Evolutionary conservation across 2,113 vertebrate species (phyloP).

Genomic region (Thunnus maccoyii): DNA sequence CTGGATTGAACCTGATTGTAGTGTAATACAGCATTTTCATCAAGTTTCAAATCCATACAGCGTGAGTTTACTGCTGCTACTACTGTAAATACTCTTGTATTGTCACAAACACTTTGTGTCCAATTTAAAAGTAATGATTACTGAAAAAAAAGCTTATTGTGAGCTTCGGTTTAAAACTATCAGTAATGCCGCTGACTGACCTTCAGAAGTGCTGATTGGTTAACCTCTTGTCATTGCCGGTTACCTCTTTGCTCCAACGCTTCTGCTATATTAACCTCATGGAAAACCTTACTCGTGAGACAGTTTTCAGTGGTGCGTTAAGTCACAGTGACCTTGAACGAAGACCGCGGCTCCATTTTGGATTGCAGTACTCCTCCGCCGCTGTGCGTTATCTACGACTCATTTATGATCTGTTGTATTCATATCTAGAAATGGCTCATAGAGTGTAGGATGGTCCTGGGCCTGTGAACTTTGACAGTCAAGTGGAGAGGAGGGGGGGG

Average conservation of each 20-base stretch:
- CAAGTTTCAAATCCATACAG: too few relatives aligned
- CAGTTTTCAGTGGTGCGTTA: neutral
- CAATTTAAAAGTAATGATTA: neutral
- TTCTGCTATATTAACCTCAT: conserved; percentile 8
- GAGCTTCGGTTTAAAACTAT: neutral
- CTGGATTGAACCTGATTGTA: too few relatives aligned
- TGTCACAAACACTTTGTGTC: neutral
- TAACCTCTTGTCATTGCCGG: neutral
- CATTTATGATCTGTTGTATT: conserved; percentile 26
- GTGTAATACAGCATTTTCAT: too few relatives aligned
- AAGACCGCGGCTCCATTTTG: conserved; percentile 43
- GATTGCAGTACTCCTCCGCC: neutral
- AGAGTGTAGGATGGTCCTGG: conserved; percentile 29
- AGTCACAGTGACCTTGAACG: conserved; percentile 60
- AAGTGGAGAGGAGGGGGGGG: neutral
- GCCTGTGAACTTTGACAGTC: conserved; percentile 44
- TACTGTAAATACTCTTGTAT: neutral
- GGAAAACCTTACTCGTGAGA: neutral
- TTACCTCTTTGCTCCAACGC: neutral
- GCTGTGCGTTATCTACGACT: conserved; percentile 9
- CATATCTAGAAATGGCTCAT: conserved; percentile 34
- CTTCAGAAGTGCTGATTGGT: conserved; percentile 18
- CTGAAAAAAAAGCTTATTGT: neutral
- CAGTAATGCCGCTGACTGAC: neutral
- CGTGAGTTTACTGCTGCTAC: too few relatives aligned